These are phyloP conservation scores for Trinectes maculatus DNA, from an alignment of 2,113 vertebrate genomes.

Conservation along the genomic window DNA sequence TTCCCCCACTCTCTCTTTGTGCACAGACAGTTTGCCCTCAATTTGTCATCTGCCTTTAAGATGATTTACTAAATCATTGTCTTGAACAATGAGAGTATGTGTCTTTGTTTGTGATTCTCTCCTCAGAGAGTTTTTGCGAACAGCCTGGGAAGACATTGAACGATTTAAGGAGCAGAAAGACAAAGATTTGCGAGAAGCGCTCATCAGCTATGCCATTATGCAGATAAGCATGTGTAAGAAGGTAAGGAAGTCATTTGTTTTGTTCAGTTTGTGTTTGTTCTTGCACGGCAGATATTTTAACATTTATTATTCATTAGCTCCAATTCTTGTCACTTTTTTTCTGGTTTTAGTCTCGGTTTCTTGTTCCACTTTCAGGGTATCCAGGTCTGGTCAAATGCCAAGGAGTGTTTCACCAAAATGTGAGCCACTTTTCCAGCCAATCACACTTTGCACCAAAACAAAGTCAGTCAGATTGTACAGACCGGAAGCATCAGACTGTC, in stretches of 20 bases:
- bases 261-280: background rate
- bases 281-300: too few species aligned
- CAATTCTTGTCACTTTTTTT: background rate
- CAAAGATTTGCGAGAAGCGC: slow-evolving; percentile 91
- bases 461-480: slow-evolving; percentile 16
- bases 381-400: slow-evolving; percentile 96
- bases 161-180: slow-evolving; percentile 97
- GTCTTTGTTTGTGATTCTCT: slow-evolving; percentile 32
- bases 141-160: slow-evolving; percentile 94
- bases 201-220: slow-evolving; percentile 97
- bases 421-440: slow-evolving; percentile 72
- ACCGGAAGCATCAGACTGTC: slow-evolving; percentile 17
- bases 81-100: background rate
- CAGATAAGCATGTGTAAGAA: slow-evolving; percentile 99
- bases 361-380: slow-evolving; percentile 85
- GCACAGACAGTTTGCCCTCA: background rate
- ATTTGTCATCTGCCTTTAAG: background rate
- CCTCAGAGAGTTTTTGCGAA: slow-evolving; percentile 90
- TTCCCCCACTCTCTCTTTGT: background rate
- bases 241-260: slow-evolving; percentile 72
- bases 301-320: background rate
- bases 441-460: slow-evolving; percentile 23
- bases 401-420: slow-evolving; percentile 97
- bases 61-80: background rate
- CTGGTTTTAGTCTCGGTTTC: background rate